Conservation (phyloP, 2,113 vertebrate species). For the Pygoscelis antarcticus region DNA sequence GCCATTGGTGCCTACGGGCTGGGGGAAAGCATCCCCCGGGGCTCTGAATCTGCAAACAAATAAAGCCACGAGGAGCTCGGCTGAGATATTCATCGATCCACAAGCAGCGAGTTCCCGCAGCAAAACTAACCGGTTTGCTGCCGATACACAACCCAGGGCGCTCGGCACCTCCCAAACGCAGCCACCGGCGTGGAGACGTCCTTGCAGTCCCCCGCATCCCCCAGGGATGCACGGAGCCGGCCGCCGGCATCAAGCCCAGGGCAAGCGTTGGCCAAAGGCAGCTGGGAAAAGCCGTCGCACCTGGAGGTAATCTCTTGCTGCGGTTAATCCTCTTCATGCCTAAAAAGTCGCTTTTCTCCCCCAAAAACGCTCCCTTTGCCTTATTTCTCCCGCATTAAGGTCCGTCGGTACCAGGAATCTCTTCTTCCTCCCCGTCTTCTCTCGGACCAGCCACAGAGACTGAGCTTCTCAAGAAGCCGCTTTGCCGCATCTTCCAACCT, state of each 20-base stretch:
- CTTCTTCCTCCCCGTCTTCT: background rate
- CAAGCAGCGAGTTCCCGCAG: background rate
- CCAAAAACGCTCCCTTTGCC: fast-evolving
- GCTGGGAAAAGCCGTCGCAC: background rate
- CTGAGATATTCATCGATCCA: slow-evolving; percentile 7
- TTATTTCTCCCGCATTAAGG: background rate
- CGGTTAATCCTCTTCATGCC: fast-evolving
- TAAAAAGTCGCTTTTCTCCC: background rate
- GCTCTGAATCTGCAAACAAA: slow-evolving; percentile 35
- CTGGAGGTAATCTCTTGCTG: background rate
- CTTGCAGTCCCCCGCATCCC: fast-evolving
- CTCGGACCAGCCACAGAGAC: background rate
- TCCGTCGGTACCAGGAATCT: background rate
- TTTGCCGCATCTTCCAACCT: background rate
- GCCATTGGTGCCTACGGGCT: fast-evolving
- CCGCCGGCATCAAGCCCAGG: fast-evolving
- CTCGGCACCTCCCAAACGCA: background rate
- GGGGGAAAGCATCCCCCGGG: background rate
- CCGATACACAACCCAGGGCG: fast-evolving
- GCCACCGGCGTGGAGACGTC: fast-evolving
- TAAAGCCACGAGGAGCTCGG: background rate
- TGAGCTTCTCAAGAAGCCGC: background rate
- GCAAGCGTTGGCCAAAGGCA: background rate
- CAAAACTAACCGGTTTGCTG: background rate
- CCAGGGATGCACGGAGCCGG: fast-evolving